Conservation (phyloP, 2,888 invertebrate species). For the Dynastes grantii region DNA sequence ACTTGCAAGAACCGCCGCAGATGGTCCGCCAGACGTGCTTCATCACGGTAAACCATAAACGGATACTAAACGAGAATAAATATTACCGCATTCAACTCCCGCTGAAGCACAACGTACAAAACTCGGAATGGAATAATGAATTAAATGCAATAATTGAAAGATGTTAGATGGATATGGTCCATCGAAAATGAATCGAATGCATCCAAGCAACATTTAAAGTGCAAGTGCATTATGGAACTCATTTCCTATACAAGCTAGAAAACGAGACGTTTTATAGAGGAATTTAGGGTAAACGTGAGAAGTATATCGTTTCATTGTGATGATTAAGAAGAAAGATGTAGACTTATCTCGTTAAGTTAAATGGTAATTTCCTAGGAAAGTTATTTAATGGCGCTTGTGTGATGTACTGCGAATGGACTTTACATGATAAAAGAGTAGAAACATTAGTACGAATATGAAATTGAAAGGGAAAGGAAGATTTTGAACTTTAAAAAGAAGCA, state of each 20-base stretch:
- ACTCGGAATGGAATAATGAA: no score
- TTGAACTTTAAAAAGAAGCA: no score
- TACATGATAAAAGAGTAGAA: no score
- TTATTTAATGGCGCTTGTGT: slow-evolving; percentile 1
- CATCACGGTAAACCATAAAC: neutral
- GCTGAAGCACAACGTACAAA: neutral
- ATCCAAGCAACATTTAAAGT: neutral
- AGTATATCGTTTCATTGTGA: slow-evolving; percentile 7
- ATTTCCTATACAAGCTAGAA: no score
- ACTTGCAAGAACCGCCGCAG: neutral
- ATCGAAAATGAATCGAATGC: neutral
- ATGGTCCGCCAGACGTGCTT: neutral
- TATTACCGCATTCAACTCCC: neutral
- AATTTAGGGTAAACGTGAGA: slow-evolving; percentile 26
- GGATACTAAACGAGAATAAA: neutral
- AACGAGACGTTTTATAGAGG: neutral
- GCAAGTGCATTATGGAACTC: neutral
- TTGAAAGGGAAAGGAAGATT: no score
- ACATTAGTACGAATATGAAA: no score
- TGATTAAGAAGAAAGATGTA: neutral
- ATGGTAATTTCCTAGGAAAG: slow-evolving; percentile 9
- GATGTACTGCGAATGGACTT: neutral
- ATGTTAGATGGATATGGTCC: neutral
- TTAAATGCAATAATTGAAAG: neutral
- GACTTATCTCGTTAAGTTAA: slow-evolving; percentile 11